A percentile compares a stretch with the other conserved stretches of the same genome.
Conservation (phyloP, 2,888 invertebrate genomes). For the Deroplatys truncata region DNA sequence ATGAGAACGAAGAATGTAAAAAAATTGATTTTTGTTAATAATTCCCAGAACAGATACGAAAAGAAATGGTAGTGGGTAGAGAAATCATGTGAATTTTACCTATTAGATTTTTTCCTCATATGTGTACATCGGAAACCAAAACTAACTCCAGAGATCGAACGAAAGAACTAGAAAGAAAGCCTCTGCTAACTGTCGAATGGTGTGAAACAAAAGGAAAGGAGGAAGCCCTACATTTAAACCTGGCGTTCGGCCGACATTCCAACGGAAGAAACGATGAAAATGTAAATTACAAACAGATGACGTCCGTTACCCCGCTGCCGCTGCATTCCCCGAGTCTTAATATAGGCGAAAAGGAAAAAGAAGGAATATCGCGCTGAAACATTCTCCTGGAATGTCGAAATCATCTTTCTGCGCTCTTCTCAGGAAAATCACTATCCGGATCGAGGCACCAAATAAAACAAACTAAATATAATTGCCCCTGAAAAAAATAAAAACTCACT, state of each 20-base stretch:
- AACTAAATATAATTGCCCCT: not conserved
- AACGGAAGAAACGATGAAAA: not conserved
- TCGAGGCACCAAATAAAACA: not conserved
- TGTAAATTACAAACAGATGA: constrained; percentile 1
- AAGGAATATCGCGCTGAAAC: not conserved
- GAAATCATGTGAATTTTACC: no score
- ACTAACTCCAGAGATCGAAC: no score
- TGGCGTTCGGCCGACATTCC: not conserved
- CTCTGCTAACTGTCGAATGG: not conserved
- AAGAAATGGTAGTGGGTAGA: no score
- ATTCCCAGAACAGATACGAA: no score
- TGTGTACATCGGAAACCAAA: no score
- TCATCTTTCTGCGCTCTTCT: not conserved
- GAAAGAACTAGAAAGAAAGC: no score
- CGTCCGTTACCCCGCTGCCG: not conserved
- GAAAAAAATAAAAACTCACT: not conserved
- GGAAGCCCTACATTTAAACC: not conserved
- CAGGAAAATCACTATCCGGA: not conserved
- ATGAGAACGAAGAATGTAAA: no score
- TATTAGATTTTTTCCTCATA: no score
- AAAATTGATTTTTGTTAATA: no score
- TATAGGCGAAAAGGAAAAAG: not conserved
- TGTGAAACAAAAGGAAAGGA: not conserved
- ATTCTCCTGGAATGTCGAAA: not conserved
- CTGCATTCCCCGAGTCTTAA: not conserved